Percentiles rank a stretch among this genome's conserved stretches.
Conservation (phyloP, 2,888 invertebrate species). For the Cordylochernes scorpioides region DNA sequence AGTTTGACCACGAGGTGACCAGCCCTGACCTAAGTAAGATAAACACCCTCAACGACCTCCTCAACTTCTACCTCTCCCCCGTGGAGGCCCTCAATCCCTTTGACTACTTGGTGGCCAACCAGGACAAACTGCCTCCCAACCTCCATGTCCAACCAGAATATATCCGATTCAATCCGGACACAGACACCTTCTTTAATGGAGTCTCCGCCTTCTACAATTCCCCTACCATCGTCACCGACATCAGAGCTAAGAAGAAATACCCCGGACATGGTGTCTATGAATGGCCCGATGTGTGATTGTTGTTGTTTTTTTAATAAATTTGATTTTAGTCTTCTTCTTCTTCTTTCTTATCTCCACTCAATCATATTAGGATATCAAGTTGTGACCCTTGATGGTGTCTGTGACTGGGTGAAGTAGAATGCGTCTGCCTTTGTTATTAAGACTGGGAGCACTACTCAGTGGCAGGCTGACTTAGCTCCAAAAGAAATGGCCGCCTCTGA, state of each 20-base stretch:
- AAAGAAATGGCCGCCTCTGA: no score
- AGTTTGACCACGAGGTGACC: constrained; percentile 48
- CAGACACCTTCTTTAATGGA: constrained; percentile 43
- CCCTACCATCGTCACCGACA: not conserved
- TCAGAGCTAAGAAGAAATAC: constrained; percentile 1
- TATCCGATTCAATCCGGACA: constrained; percentile 52
- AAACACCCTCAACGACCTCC: constrained; percentile 40
- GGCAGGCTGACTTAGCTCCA: no score
- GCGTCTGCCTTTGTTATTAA: no score
- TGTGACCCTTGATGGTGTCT: no score
- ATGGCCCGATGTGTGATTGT: constrained; percentile 1
- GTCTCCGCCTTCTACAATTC: constrained; percentile 45
- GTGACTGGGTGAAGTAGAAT: no score
- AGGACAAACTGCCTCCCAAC: constrained; percentile 54
- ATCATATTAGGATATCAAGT: no score
- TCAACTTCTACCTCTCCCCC: constrained; percentile 40
- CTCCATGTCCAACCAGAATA: constrained; percentile 55
- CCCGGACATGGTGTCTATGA: not conserved
- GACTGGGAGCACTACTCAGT: no score
- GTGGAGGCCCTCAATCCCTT: constrained; percentile 41
- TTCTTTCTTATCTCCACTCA: no score
- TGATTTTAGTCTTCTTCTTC: no score
- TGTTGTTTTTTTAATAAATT: no score
- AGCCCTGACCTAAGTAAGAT: constrained; percentile 52
- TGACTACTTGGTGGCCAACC: constrained; percentile 32